A percentile compares a stretch with the other conserved stretches of the same genome.
phyloP scores from a whole-genome alignment of 2,888 invertebrate genomes.

The Epinotia bilunana region DNA sequence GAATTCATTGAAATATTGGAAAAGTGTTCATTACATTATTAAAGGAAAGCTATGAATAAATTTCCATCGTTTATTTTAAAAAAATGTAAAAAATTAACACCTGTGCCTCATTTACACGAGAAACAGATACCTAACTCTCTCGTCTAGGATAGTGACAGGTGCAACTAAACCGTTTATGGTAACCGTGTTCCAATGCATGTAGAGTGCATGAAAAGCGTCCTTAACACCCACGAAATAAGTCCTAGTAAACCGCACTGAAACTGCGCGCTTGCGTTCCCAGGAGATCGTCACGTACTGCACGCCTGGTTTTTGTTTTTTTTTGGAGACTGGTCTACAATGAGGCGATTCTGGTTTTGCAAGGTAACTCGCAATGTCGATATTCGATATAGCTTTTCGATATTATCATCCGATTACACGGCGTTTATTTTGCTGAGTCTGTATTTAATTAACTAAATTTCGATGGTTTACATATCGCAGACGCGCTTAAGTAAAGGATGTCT shows the following conservation, averaged over 20 bases:
- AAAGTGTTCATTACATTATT: background rate
- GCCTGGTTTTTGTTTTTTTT: slow-evolving; percentile 67
- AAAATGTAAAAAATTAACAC: background rate
- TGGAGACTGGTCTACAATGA: slow-evolving; percentile 80
- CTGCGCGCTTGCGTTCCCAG: slow-evolving; percentile 75
- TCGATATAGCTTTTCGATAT: slow-evolving; percentile 70
- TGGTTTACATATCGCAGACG: background rate
- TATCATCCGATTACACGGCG: slow-evolving; percentile 56
- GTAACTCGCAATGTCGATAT: slow-evolving; percentile 75
- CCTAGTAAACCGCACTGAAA: slow-evolving; percentile 56
- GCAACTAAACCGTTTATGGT: slow-evolving; percentile 72
- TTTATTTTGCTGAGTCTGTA: slow-evolving; percentile 44
- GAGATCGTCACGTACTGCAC: slow-evolving; percentile 73
- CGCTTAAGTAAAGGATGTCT: background rate
- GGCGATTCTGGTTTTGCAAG: slow-evolving; percentile 82
- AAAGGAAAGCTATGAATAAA: slow-evolving; percentile 10
- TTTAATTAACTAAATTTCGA: slow-evolving; percentile 12
- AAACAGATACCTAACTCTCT: slow-evolving; percentile 42
- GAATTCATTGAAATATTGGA: background rate
- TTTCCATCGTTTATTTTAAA: background rate
- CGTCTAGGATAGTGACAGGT: slow-evolving; percentile 74
- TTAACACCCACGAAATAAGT: slow-evolving; percentile 62
- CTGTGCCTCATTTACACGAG: background rate
- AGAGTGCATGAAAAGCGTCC: slow-evolving; percentile 57
- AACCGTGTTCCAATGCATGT: slow-evolving; percentile 61